These are phyloP conservation scores for Sipunculus nudus DNA, from an alignment of 2,888 invertebrate genomes.

Conservation along the genomic window DNA sequence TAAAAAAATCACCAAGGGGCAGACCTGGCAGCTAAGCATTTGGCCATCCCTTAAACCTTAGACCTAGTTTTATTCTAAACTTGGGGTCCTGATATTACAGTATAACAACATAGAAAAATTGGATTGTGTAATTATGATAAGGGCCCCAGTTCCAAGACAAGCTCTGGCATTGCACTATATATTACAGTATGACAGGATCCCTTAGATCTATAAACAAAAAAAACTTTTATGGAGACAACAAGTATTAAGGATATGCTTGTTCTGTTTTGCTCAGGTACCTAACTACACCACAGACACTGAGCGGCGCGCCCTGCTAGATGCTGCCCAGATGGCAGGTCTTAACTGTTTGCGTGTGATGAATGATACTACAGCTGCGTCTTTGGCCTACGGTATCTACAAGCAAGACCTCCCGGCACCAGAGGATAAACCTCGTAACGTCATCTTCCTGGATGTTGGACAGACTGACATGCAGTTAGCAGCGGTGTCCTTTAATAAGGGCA, in stretches of 20 bases:
- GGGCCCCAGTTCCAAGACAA: no score
- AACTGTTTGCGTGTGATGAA: conserved; percentile 95
- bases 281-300: conserved; percentile 95
- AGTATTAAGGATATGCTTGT: not conserved
- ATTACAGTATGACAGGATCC: no score
- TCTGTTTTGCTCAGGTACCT: conserved; percentile 72
- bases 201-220: not conserved
- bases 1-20: no score
- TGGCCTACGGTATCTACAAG: conserved; percentile 98
- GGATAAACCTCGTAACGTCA: conserved; percentile 85
- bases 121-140: no score
- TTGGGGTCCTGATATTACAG: no score
- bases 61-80: no score
- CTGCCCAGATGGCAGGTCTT: conserved; percentile 90
- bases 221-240: not conserved
- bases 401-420: conserved; percentile 90
- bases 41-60: no score
- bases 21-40: no score
- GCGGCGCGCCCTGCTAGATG: conserved; percentile 88
- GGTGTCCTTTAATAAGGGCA: conserved; percentile 94
- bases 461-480: conserved; percentile 85
- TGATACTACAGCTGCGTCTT: conserved; percentile 95
- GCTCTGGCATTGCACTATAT: no score
- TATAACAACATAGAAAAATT: no score
- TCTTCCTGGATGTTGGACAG: conserved; percentile 97